Percentiles rank a stretch among this genome's conserved stretches.
Evolutionary conservation across 2,797 vertebrate genomes (phyloP).

Genomic region (Artibeus jamaicensis): DNA sequence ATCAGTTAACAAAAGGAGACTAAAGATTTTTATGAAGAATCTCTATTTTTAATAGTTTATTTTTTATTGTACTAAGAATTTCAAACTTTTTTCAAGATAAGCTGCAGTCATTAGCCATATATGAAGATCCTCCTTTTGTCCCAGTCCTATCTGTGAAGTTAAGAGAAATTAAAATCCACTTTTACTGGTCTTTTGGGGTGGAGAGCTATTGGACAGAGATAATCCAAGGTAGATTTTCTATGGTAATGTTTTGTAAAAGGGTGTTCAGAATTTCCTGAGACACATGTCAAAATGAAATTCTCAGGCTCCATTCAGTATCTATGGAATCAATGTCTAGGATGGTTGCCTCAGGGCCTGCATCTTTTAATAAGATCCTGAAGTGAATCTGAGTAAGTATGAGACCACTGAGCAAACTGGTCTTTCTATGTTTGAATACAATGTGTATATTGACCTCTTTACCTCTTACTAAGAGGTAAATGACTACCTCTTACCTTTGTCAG

Average conservation of each 20-base stretch:
- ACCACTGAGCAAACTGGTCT: neutral
- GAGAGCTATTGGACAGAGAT: neutral
- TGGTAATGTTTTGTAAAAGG: neutral
- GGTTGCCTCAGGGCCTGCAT: neutral
- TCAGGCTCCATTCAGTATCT: neutral
- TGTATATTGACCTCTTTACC: too few species aligned
- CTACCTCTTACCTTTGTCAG: neutral
- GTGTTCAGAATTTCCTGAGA: conserved; percentile 36
- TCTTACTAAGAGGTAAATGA: too few species aligned
- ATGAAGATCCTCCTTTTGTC: neutral
- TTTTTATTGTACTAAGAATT: too few species aligned
- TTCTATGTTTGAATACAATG: neutral
- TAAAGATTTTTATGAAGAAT: neutral
- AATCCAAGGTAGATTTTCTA: neutral
- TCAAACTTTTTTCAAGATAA: neutral
- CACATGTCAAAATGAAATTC: neutral
- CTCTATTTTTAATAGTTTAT: too few species aligned
- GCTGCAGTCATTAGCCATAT: neutral
- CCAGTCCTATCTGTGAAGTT: neutral
- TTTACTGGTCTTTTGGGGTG: neutral
- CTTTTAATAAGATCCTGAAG: neutral
- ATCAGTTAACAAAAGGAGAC: neutral
- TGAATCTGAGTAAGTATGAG: neutral
- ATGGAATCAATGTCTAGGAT: neutral
- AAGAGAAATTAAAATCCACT: neutral